Evolutionary conservation across 2,113 vertebrate species (phyloP).

Genomic region (Talpa occidentalis): DNA sequence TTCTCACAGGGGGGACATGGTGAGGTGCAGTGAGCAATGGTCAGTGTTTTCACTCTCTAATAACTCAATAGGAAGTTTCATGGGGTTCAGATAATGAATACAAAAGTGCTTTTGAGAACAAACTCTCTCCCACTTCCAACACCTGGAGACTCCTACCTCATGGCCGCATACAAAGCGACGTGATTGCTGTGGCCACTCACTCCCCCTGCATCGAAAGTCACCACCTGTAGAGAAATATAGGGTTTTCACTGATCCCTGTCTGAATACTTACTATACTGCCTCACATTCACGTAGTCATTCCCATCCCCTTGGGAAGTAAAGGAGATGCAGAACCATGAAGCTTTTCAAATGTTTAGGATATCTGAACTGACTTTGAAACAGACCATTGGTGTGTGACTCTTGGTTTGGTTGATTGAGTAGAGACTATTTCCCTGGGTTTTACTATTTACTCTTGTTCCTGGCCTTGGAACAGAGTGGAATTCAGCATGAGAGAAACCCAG

Average conservation of each 20-base stretch:
- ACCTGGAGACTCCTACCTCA: constrained; percentile 88
- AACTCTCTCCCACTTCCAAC: neutral
- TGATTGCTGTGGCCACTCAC: constrained; percentile 97
- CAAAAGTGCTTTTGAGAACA: neutral
- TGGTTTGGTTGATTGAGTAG: neutral
- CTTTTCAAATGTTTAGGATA: neutral
- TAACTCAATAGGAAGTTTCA: neutral
- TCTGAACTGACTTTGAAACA: neutral
- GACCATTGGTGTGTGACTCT: fast-evolving
- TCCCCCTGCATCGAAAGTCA: constrained; percentile 95
- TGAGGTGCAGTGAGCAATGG: neutral
- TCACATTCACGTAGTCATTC: neutral
- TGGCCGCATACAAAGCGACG: constrained; percentile 87
- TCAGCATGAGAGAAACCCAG: neutral
- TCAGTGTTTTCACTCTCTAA: neutral
- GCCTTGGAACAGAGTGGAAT: neutral
- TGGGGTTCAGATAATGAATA: neutral
- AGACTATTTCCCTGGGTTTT: neutral
- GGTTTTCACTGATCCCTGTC: neutral
- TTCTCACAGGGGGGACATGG: neutral
- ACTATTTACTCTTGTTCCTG: neutral
- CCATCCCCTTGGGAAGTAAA: neutral
- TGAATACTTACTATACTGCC: neutral
- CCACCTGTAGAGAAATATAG: constrained; percentile 88
- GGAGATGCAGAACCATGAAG: neutral